Base-by-base conservation (phyloP, 2,888 invertebrate species). In the Apotomis betuletana region DNA sequence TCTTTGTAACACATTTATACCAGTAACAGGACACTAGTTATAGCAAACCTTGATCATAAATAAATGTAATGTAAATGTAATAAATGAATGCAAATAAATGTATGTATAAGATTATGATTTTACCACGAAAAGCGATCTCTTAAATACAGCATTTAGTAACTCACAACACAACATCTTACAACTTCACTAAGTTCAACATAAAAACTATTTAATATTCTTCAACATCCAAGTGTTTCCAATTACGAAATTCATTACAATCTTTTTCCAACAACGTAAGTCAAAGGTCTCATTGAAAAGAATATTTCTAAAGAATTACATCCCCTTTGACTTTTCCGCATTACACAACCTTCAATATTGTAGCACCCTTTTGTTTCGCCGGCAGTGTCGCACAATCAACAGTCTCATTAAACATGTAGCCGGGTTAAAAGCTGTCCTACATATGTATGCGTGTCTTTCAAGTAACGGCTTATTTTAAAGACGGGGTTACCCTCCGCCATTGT, bases 381-480 rank as follows among this genome's bases (percentile, higher is more conserved):
- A 54, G 12, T 65, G 64, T 38, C 61, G 54, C 52, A 67, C 64
- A 60, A 65, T 70, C 69, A 70, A 60, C 64, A 46, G 70, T 54
- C 64, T 60, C 52, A 46, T 70, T 65, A 70, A 65, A 65, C 38
- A 64, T 70, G 64, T 60, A 70, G 44, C 49, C 54, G 54, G 52
- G 70, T 65, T 64, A 70, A 64, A 69, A 69, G 59, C 60, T 54
- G 70, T 38, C 60, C 59, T 65, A 65, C 58, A 58, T 67, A 27
- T 60, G 27, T 44, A 60, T 27, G 59, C 49, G 46, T 54, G 46
- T 49, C 10, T 36, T 54, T 55, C 60, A 6, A 60, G 65, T 46
- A 57, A 61, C 27, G 61, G 69, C 61, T 69, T 69, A 55, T 69
- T 62, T 54, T 60, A 65, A 54, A 70, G 63, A 65, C 59, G 38